Evolutionary conservation across 1,140 invertebrate species (phyloP), one percentile per base, ranked within the genome.

Genomic region (Homarus americanus): DNA sequence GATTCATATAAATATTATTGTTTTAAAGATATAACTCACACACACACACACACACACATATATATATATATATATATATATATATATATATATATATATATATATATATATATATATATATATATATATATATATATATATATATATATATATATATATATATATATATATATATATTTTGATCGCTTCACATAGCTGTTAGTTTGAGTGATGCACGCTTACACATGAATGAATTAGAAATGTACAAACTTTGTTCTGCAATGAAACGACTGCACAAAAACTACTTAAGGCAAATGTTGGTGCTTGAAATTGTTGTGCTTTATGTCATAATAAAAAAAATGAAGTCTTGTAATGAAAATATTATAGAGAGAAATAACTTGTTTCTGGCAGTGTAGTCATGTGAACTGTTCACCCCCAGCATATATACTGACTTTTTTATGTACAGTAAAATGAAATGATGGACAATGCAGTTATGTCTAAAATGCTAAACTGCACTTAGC

Each of bases 271-370:
- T 24, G 4, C 58, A 20, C 44, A 49, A 15, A 49, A 49, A 78
- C 15, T 53, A 28, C 10, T 80, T 20, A 41, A n/a, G 78, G n/a
- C 41, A 36, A n/a, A 53, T 53, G 24, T 80, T 80, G 78, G 78
- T 80, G 78, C 78, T 80, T 80, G 24, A 80, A 49, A 80, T 53
- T 53, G 44, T 44, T 80, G 78, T 80, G 78, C 78, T 80, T 80
- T 80, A 78, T 38, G 38, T 34, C 78, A 53, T 44, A 53, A 49
- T 80, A 80, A 80, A n/a, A 80, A 49, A 80, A 53, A 80, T 32
- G 28, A 32, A 36, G 44, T 53, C 38, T 44, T 28, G 44, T 78
- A 78, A 7, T 12, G 24, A 36, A 53, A 80, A 32, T 15, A n/a
- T 53, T 80, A 34, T 53, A 80, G 44, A 78, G 38, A 53, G 78